phyloP scores from a whole-genome alignment of 2,113 vertebrate genomes.

The Edolisoma coerulescens region DNA sequence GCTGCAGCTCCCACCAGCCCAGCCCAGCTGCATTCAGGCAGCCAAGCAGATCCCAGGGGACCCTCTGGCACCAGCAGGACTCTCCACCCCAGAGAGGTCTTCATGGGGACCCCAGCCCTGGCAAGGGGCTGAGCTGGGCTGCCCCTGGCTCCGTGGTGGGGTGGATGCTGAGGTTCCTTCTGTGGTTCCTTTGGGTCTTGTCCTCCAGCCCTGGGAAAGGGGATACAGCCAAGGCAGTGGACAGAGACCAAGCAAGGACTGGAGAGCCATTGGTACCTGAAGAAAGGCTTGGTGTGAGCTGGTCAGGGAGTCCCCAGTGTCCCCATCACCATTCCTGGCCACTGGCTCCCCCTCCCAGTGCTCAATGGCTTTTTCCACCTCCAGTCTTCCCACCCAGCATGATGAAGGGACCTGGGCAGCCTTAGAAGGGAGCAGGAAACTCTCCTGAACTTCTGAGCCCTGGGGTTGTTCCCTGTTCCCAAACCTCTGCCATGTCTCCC shows the following conservation, averaged over 20 bases:
- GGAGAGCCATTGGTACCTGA: not conserved
- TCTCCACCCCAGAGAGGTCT: not conserved
- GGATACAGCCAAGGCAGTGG: not conserved
- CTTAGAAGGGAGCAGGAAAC: not conserved
- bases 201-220: not conserved
- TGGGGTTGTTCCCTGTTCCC: not conserved
- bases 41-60: not conserved
- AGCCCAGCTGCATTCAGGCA: not conserved
- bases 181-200: not conserved
- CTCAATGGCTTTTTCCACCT: not conserved
- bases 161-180: not conserved
- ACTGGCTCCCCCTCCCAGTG: not conserved
- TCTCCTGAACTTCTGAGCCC: not conserved
- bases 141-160: not conserved
- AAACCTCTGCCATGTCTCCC: rapidly evolving
- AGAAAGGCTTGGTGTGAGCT: not conserved
- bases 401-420: not conserved
- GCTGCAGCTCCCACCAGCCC: not conserved
- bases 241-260: not conserved
- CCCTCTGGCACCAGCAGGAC: not conserved
- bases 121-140: not conserved
- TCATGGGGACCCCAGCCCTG: not conserved
- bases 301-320: not conserved
- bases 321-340: not conserved
- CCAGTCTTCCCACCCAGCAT: too few species aligned